A percentile compares a stretch with the other conserved stretches of the same genome.
These are phyloP conservation scores for Rhingia campestris DNA, from an alignment of 2,888 invertebrate genomes.

Conservation along the genomic window DNA sequence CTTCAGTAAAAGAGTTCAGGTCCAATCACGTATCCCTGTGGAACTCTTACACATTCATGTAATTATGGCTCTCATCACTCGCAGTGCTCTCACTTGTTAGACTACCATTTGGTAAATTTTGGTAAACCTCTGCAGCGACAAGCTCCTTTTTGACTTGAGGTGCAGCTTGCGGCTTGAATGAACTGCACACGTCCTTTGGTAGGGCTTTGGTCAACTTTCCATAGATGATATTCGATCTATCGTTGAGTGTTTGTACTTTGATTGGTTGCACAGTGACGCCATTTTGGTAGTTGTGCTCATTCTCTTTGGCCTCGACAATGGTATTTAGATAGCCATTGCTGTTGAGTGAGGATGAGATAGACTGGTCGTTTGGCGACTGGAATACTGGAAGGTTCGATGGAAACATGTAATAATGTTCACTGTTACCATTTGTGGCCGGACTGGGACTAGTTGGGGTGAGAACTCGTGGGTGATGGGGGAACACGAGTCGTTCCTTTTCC, in stretches of 20 bases:
- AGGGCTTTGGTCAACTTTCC: constrained; percentile 79
- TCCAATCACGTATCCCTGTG: constrained; percentile 1
- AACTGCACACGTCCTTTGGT: constrained; percentile 79
- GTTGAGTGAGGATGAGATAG: constrained; percentile 77
- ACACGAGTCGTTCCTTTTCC: constrained; percentile 81
- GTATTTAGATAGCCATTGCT: constrained; percentile 81
- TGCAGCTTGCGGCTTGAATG: constrained; percentile 80
- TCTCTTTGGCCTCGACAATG: constrained; percentile 82
- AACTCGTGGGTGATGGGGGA: constrained; percentile 78
- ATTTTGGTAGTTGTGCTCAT: constrained; percentile 76
- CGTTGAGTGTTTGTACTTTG: constrained; percentile 79
- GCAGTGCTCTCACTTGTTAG: constrained; percentile 19
- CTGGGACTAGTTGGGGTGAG: constrained; percentile 81
- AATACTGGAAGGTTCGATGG: constrained; percentile 82
- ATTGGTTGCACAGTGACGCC: constrained; percentile 81
- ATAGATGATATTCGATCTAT: constrained; percentile 81
- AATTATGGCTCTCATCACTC: constrained; percentile 61
- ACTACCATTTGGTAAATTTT: constrained; percentile 77
- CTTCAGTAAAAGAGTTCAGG: constrained; percentile 25
- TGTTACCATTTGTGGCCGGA: constrained; percentile 62
- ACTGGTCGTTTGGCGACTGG: constrained; percentile 75
- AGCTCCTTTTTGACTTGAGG: constrained; percentile 79
- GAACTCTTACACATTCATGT: constrained; percentile 61
- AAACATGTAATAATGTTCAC: constrained; percentile 82
- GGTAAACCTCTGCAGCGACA: constrained; percentile 80